Evolutionary conservation across 2,888 invertebrate genomes (phyloP).

Genomic region (Xestia ashworthii): DNA sequence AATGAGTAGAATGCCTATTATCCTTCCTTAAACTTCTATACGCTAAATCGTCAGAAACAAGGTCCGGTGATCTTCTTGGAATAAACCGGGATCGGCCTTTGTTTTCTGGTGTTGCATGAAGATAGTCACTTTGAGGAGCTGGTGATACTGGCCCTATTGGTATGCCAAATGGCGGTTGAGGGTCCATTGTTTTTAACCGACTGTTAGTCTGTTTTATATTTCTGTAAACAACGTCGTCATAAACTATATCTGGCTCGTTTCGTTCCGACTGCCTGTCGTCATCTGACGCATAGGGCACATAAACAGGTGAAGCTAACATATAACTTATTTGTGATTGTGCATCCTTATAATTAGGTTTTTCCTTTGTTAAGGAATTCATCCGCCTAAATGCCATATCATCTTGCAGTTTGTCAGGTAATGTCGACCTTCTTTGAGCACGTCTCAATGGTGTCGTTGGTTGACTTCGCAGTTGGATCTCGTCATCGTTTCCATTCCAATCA

Average conservation of each 20-base stretch:
- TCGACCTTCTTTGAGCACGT: constrained; percentile 84
- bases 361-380: constrained; percentile 91
- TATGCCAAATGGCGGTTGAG: constrained; percentile 97
- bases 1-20: constrained; percentile 90
- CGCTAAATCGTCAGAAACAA: constrained; percentile 96
- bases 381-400: constrained; percentile 96
- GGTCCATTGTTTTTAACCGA: constrained; percentile 93
- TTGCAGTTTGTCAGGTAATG: constrained; percentile 92
- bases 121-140: constrained; percentile 95
- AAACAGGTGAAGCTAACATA: constrained; percentile 93
- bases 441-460: constrained; percentile 87
- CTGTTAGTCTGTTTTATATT: constrained; percentile 95
- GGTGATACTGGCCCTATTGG: constrained; percentile 96
- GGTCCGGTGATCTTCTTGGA: constrained; percentile 94
- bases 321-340: constrained; percentile 91
- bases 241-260: constrained; percentile 95
- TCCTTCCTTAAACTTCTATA: constrained; percentile 96
- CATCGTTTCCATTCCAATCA: constrained; percentile 89
- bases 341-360: constrained; percentile 85
- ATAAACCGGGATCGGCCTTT: constrained; percentile 91
- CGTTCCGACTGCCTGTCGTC: constrained; percentile 90
- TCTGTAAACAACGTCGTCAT: constrained; percentile 96
- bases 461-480: constrained; percentile 85
- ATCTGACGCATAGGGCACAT: constrained; percentile 88
- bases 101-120: constrained; percentile 93